These are phyloP conservation scores for Oscheius sp. DNA, from an alignment of 1,140 invertebrate species.

Conservation along the genomic window DNA sequence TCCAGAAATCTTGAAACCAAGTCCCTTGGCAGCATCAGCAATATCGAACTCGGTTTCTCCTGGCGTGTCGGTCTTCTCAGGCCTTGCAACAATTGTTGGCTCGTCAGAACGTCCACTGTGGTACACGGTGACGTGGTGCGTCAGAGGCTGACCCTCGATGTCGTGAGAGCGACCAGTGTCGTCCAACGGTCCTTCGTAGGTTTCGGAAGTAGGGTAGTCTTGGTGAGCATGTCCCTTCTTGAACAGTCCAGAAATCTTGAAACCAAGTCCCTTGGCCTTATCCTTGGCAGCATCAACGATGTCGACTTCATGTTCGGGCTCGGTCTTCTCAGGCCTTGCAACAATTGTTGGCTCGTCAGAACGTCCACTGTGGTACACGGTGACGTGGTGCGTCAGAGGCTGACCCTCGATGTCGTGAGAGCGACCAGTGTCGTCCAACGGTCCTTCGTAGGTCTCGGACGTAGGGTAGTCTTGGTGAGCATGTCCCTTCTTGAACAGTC, in stretches of 20 bases:
- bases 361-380: slow-evolving; percentile 14
- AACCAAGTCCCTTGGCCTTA: neutral
- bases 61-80: neutral
- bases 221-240: slow-evolving; percentile 13
- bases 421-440: slow-evolving; percentile 5
- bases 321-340: neutral
- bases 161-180: neutral
- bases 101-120: slow-evolving; percentile 16
- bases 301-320: slow-evolving; percentile 10
- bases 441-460: slow-evolving; percentile 27
- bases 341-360: slow-evolving; percentile 12
- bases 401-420: neutral
- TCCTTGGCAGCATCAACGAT: neutral
- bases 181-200: slow-evolving; percentile 28
- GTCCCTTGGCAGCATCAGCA: neutral
- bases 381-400: slow-evolving; percentile 25
- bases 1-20: slow-evolving; percentile 18
- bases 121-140: slow-evolving; percentile 26
- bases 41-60: slow-evolving; percentile 18
- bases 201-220: slow-evolving; percentile 24
- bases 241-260: slow-evolving; percentile 9
- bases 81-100: neutral
- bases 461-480: slow-evolving; percentile 21
- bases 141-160: slow-evolving; percentile 13
- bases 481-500: slow-evolving; percentile 21